A percentile compares a stretch with the other conserved stretches of the same genome.
Evolutionary conservation across 1,140 invertebrate species (phyloP).

Genomic region (Ceratosolen fusciceps): DNA sequence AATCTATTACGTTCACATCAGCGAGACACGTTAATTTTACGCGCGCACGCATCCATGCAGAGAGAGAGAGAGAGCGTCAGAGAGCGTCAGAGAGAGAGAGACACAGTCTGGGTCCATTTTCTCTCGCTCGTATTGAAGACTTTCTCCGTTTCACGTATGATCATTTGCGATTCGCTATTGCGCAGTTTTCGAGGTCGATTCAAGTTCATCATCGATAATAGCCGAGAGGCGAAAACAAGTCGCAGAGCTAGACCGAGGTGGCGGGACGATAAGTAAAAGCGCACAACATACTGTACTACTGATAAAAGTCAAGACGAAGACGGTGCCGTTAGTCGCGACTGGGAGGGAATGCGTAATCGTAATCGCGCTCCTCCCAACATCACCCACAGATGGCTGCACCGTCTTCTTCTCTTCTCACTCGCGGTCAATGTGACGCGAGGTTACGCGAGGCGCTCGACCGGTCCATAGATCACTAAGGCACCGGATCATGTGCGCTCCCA

Average conservation of each 20-base stretch:
- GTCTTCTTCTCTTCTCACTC: no score
- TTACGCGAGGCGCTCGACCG: not conserved
- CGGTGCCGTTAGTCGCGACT: not conserved
- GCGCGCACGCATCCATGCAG: no score
- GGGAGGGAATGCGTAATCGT: not conserved
- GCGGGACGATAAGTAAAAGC: constrained; percentile 62
- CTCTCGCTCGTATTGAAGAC: not conserved
- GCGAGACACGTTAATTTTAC: no score
- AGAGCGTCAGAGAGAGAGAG: no score
- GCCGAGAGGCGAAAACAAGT: constrained; percentile 65
- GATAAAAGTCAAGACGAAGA: constrained; percentile 21
- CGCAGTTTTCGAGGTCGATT: constrained; percentile 66
- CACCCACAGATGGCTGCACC: constrained; percentile 39
- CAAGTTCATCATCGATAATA: constrained; percentile 72
- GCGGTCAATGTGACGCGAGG: not conserved
- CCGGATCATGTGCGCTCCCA: no score
- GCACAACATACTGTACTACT: constrained; percentile 26
- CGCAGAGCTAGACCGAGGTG: constrained; percentile 62
- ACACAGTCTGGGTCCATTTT: no score
- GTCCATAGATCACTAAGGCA: not conserved
- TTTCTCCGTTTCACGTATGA: not conserved
- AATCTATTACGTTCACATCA: not conserved
- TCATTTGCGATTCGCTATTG: constrained; percentile 53
- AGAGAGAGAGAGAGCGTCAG: no score
- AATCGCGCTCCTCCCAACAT: constrained; percentile 11